phyloP scores from a whole-genome alignment of 2,113 vertebrate species.

The Bambusicola thoracicus region DNA sequence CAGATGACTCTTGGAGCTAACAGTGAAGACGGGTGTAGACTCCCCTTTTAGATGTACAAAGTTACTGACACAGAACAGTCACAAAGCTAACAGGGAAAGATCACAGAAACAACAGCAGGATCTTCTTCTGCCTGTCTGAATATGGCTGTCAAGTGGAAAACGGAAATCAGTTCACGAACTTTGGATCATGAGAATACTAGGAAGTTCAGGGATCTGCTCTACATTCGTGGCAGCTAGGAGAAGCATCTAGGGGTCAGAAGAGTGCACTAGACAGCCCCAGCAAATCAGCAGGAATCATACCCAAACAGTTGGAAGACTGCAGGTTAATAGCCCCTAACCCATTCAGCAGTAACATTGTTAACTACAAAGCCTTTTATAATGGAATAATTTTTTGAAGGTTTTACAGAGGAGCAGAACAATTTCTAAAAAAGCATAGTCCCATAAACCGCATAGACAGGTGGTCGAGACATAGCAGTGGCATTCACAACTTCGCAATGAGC shows the following conservation, averaged over 20 bases:
- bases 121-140: background rate
- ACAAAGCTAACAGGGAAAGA: background rate
- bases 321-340: background rate
- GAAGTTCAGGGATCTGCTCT: background rate
- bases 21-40: background rate
- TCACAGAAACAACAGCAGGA: background rate
- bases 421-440: background rate
- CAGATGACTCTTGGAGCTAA: background rate
- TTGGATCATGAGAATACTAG: background rate
- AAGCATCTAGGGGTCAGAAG: background rate
- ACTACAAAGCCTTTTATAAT: background rate
- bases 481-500: rapidly evolving
- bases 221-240: conserved; percentile 12
- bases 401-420: background rate
- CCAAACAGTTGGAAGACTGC: background rate
- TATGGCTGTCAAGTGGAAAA: background rate
- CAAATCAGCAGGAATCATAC: background rate
- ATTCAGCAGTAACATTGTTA: background rate
- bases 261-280: background rate
- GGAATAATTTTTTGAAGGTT: background rate
- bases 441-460: background rate
- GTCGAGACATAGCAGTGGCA: background rate
- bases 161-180: background rate
- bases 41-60: background rate
- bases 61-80: background rate